Conservation (phyloP, 1,140 invertebrate genomes). For the Drosophila simulans region DNA sequence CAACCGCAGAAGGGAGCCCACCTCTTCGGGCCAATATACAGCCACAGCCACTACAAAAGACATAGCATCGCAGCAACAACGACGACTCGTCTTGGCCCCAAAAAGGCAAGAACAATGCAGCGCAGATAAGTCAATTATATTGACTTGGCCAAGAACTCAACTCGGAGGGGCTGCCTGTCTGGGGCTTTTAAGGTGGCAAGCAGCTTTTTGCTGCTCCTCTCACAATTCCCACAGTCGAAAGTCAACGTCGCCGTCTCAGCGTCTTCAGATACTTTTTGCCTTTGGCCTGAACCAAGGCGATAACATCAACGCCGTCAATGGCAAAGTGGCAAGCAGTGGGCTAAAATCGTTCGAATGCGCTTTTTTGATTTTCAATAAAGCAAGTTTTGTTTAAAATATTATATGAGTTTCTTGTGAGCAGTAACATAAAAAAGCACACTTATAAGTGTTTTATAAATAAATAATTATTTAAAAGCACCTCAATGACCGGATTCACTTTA, state of each 20-base stretch:
- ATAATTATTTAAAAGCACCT: too few species aligned
- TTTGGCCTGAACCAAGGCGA: conserved; percentile 66
- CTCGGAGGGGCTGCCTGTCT: conserved; percentile 45
- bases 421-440: too few species aligned
- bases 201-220: conserved; percentile 38
- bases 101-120: conserved; percentile 62
- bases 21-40: conserved; percentile 43
- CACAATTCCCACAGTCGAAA: conserved; percentile 71
- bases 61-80: conserved; percentile 7
- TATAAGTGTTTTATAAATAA: too few species aligned
- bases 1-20: conserved; percentile 57
- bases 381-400: too few species aligned
- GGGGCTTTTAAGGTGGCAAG: conserved; percentile 70
- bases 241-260: conserved; percentile 45
- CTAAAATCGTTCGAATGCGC: neutral
- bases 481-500: neutral
- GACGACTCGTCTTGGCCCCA: conserved; percentile 32
- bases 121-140: conserved; percentile 81
- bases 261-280: conserved; percentile 23
- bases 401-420: too few species aligned
- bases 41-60: conserved; percentile 13
- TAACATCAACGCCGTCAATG: conserved; percentile 77
- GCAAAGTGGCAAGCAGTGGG: conserved; percentile 52
- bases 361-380: neutral
- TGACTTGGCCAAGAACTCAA: conserved; percentile 76